phyloP scores from a whole-genome alignment of 2,888 invertebrate species.

The Eupithecia dodoneata region DNA sequence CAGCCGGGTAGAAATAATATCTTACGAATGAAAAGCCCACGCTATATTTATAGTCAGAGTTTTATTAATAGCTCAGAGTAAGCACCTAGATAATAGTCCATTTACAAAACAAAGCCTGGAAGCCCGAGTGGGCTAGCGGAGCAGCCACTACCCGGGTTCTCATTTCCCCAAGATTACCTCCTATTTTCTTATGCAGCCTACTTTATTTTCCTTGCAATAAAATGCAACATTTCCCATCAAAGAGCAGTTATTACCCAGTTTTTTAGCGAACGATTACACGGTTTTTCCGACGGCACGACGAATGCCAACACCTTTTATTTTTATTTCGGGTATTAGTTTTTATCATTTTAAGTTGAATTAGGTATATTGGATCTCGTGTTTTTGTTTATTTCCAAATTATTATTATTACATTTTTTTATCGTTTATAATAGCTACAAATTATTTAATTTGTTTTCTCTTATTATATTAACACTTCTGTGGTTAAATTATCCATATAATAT shows the following conservation, averaged over 20 bases:
- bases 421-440: no score
- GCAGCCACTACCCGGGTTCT: conserved; percentile 10
- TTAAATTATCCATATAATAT: background rate
- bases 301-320: background rate
- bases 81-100: conserved; percentile 2
- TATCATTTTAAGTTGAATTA: no score
- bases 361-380: no score
- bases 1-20: background rate
- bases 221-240: conserved; percentile 35
- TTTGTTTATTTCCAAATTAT: no score
- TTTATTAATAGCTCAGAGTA: conserved; percentile 2
- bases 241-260: conserved; percentile 36
- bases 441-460: no score
- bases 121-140: background rate
- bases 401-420: no score
- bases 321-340: no score
- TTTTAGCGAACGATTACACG: conserved; percentile 4
- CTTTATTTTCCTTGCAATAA: conserved; percentile 40
- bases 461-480: background rate
- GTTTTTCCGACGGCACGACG: background rate
- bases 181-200: conserved; percentile 24
- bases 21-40: background rate
- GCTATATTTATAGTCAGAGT: background rate
- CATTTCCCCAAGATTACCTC: conserved; percentile 26
- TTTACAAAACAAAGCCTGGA: conserved; percentile 5